Evolutionary conservation across 2,113 vertebrate genomes (phyloP).

Genomic region (Antechinus stuartii): DNA sequence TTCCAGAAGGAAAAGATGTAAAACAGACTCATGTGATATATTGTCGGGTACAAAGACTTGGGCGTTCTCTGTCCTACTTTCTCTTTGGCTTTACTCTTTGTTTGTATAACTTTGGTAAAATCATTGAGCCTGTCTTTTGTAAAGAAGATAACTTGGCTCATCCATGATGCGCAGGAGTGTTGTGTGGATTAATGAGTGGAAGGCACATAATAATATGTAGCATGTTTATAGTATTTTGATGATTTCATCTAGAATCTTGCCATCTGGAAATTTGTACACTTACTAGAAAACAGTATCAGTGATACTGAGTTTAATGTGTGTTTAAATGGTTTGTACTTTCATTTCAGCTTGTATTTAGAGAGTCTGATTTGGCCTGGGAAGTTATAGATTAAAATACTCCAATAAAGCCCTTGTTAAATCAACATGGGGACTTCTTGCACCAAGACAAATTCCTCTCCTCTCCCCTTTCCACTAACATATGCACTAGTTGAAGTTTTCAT

Average conservation of each 20-base stretch:
- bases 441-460: neutral
- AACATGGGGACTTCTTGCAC: neutral
- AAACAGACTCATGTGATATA: conserved; percentile 25
- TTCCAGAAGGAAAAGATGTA: conserved; percentile 45
- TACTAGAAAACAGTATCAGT: conserved; percentile 48
- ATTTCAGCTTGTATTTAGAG: conserved; percentile 34
- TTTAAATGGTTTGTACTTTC: conserved; percentile 66
- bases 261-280: conserved; percentile 66
- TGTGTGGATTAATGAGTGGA: conserved; percentile 42
- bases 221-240: conserved; percentile 54
- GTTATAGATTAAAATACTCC: conserved; percentile 44
- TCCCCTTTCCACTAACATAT: neutral
- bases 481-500: neutral
- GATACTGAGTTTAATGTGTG: conserved; percentile 43
- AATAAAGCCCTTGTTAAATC: neutral
- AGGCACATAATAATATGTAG: conserved; percentile 28
- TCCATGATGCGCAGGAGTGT: conserved; percentile 12
- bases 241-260: conserved; percentile 66
- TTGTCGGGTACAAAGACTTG: neutral
- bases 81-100: conserved; percentile 30
- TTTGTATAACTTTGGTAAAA: conserved; percentile 46
- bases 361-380: conserved; percentile 45
- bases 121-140: conserved; percentile 59
- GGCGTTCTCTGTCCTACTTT: conserved; percentile 33
- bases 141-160: conserved; percentile 52